Percentiles rank a stretch among this genome's conserved stretches.
These are phyloP conservation scores for Pristis pectinata DNA, from an alignment of 2,797 vertebrate genomes.

Conservation along the genomic window DNA sequence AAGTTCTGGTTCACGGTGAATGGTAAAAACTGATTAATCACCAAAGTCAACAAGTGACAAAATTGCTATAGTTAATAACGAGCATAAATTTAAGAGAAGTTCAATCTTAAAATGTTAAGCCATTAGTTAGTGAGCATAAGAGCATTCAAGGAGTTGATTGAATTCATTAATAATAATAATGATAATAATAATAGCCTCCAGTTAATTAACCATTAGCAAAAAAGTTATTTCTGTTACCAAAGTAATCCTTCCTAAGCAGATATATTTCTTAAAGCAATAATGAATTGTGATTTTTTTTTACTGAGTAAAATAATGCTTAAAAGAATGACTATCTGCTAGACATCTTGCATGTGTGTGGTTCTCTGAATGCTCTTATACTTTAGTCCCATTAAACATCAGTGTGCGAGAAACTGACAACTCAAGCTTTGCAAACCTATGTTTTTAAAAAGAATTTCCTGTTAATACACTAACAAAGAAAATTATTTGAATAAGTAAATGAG, in stretches of 20 bases:
- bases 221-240: not conserved
- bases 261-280: conserved; percentile 14
- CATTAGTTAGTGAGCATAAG: not conserved
- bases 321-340: not conserved
- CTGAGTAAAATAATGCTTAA: not conserved
- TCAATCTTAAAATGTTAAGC: not conserved
- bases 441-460: not conserved
- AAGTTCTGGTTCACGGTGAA: not conserved
- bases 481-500: not conserved
- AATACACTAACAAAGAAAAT: not conserved
- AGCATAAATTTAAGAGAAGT: not conserved
- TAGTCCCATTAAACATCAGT: not conserved
- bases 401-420: not conserved
- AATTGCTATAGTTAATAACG: not conserved
- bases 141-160: conserved; percentile 9
- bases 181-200: not conserved
- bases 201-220: conserved; percentile 2
- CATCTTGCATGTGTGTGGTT: not conserved
- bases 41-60: not conserved
- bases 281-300: not conserved
- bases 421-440: not conserved
- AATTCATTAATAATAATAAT: not conserved
- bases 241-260: conserved; percentile 5
- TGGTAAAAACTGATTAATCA: not conserved
- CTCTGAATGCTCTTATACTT: not conserved